Conservation (phyloP, 2,797 vertebrate genomes). For the Odontamblyopus rebecca region DNA sequence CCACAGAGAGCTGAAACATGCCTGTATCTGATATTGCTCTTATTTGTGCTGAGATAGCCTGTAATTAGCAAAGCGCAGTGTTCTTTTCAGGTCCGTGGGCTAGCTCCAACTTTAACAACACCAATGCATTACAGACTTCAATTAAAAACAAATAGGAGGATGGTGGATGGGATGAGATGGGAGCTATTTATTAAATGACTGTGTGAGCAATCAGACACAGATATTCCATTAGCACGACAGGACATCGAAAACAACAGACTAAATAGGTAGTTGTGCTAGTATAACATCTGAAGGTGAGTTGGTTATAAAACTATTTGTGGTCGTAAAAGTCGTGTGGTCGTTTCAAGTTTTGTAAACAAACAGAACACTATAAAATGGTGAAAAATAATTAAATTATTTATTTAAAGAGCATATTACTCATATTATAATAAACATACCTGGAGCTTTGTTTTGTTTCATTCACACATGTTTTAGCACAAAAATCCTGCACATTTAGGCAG, state of each 20-base stretch:
- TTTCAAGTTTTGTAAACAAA: background rate
- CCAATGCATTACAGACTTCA: slow-evolving; percentile 28
- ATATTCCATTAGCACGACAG: background rate
- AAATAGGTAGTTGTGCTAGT: background rate
- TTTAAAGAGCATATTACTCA: too few species aligned
- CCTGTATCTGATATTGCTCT: slow-evolving; percentile 14
- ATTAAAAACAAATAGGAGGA: slow-evolving; percentile 35
- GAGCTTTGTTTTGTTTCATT: too few species aligned
- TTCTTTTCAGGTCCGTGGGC: slow-evolving; percentile 13
- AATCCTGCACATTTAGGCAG: too few species aligned
- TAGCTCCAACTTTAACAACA: slow-evolving; percentile 20
- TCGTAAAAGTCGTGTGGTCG: background rate
- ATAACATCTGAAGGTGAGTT: background rate
- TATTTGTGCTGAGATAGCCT: slow-evolving; percentile 19
- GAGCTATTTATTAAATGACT: background rate
- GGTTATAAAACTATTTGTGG: background rate
- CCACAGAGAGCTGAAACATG: slow-evolving; percentile 19
- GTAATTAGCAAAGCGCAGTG: slow-evolving; percentile 28
- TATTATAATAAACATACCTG: too few species aligned
- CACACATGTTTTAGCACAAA: too few species aligned
- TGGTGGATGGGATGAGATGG: slow-evolving; percentile 21
- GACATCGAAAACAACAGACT: background rate
- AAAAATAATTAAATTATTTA: background rate
- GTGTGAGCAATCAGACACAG: background rate
- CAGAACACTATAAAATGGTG: background rate